These are phyloP conservation scores for Grammatotria lemairii DNA, from an alignment of 2,113 vertebrate species.

Conservation along the genomic window DNA sequence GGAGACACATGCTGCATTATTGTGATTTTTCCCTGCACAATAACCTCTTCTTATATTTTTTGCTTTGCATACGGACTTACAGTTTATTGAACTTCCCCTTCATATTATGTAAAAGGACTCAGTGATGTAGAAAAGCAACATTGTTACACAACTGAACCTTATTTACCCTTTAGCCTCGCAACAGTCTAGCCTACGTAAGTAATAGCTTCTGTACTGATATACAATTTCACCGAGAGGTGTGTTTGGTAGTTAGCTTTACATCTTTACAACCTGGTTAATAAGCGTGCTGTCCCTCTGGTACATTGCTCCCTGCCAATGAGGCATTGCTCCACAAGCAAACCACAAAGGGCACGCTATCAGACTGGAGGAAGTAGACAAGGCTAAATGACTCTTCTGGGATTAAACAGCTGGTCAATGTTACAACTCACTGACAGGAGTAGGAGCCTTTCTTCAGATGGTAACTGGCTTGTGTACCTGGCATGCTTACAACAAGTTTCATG, in stretches of 20 bases:
- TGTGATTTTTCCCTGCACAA: background rate
- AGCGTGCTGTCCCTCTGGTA: background rate
- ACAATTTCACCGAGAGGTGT: background rate
- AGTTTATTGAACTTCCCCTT: background rate
- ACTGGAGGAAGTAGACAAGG: constrained; percentile 1
- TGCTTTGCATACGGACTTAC: background rate
- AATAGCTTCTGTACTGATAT: background rate
- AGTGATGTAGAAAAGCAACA: background rate
- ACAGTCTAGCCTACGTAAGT: background rate
- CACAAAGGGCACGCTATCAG: constrained; percentile 8
- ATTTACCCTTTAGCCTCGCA: background rate
- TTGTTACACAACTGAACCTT: background rate
- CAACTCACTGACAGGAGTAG: background rate
- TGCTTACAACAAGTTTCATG: background rate
- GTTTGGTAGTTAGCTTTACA: background rate
- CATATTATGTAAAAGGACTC: background rate
- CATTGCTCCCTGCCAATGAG: constrained; percentile 16
- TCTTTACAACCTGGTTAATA: constrained; percentile 13
- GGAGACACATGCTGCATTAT: background rate
- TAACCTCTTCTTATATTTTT: background rate
- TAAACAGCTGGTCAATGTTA: constrained; percentile 13
- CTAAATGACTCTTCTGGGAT: constrained; percentile 28
- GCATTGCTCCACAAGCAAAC: constrained; percentile 34
- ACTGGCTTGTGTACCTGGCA: background rate
- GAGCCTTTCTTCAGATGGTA: background rate